These are phyloP conservation scores for Cyanoderma ruficeps DNA, from an alignment of 2,113 vertebrate species.

Conservation along the genomic window DNA sequence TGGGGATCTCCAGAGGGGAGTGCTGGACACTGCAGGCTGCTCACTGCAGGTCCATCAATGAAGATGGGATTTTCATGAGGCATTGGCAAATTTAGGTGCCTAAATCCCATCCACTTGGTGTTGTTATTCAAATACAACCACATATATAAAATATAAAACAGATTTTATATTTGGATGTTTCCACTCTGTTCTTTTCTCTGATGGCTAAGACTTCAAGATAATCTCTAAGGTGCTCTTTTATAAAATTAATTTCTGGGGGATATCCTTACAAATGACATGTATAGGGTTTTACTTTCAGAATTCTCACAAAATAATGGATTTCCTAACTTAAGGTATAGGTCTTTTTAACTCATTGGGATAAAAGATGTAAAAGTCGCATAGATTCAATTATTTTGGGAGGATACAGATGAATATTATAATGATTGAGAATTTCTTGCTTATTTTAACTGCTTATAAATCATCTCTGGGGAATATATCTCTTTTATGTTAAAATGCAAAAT, in stretches of 20 bases:
- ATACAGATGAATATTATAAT: neutral
- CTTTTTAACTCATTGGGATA: neutral
- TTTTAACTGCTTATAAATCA: neutral
- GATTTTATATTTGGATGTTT: neutral
- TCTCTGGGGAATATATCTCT: neutral
- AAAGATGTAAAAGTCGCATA: neutral
- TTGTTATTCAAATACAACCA: neutral
- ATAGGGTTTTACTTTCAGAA: neutral
- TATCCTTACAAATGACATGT: neutral
- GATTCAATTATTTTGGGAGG: neutral
- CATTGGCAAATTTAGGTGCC: neutral
- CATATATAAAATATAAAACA: neutral
- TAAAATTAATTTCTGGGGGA: neutral
- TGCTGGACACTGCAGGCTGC: neutral
- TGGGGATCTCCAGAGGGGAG: neutral
- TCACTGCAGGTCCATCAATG: fast-evolving
- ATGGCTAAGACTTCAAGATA: neutral
- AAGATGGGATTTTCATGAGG: neutral
- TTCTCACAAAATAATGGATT: neutral
- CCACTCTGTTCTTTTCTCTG: neutral
- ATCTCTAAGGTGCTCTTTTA: neutral
- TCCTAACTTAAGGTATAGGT: neutral
- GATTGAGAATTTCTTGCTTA: neutral
- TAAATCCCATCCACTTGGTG: neutral
- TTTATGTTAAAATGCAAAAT: neutral